Percentiles rank a stretch among this genome's conserved stretches.
Conservation (phyloP, 2,113 vertebrate species). For the Oreochromis spilurus region DNA sequence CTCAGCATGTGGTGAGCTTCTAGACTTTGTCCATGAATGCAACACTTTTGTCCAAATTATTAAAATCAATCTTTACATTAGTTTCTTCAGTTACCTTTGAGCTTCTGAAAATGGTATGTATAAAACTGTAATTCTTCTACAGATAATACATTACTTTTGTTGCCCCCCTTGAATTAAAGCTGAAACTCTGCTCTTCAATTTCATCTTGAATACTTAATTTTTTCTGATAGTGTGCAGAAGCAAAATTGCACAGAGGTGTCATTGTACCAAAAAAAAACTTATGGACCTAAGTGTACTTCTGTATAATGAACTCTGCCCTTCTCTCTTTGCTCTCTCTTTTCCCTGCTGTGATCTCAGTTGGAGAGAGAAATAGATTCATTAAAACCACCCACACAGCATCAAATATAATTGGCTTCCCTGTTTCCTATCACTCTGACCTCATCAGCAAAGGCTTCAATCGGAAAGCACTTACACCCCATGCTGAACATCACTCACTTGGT, state of each 20-base stretch:
- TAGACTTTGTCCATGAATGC: background rate
- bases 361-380: background rate
- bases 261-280: rapidly evolving
- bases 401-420: constrained; percentile 10
- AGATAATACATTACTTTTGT: background rate
- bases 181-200: background rate
- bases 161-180: background rate
- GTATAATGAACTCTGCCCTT: background rate
- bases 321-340: background rate
- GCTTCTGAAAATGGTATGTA: background rate
- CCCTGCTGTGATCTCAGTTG: background rate
- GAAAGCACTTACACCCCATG: background rate
- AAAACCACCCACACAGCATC: background rate
- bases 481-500: background rate
- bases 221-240: background rate
- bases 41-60: background rate
- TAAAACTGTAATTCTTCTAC: background rate
- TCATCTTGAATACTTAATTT: background rate
- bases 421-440: background rate
- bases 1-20: background rate
- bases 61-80: background rate
- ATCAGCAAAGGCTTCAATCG: background rate
- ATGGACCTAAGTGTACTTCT: background rate
- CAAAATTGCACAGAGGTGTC: background rate
- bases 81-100: background rate